A percentile compares a stretch with the other conserved stretches of the same genome.
phyloP scores from a whole-genome alignment of 2,113 vertebrate genomes.

The Gila orcuttii region DNA sequence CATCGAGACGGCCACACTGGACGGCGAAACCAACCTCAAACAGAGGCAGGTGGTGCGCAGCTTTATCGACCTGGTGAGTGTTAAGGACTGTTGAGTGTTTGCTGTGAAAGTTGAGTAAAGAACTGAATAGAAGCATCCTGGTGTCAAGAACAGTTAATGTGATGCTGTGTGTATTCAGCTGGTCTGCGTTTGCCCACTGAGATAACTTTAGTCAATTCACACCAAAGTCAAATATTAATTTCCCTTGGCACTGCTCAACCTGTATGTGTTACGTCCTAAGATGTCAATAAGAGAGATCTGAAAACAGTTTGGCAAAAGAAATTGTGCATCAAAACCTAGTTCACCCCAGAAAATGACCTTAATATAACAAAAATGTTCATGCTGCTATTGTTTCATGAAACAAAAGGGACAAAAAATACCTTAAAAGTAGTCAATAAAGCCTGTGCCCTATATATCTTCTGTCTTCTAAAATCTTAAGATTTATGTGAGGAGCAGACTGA shows the following conservation, averaged over 20 bases:
- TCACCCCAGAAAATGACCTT: neutral
- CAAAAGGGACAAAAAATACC: neutral
- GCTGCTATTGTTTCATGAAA: neutral
- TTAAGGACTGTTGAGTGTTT: neutral
- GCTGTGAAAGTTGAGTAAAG: neutral
- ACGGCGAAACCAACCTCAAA: constrained; percentile 97
- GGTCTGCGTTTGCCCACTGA: constrained; percentile 40
- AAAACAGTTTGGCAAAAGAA: neutral
- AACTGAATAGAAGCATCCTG: neutral
- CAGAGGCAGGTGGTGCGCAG: constrained; percentile 91
- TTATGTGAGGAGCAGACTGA: neutral
- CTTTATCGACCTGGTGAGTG: constrained; percentile 91
- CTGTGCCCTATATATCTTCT: neutral
- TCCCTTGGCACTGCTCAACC: neutral
- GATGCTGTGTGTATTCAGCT: constrained; percentile 56
- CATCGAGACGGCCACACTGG: constrained; percentile 96
- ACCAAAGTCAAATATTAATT: constrained; percentile 46
- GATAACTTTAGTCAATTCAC: constrained; percentile 44
- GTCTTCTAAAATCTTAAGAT: neutral
- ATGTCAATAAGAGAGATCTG: neutral
- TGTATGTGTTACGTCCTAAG: neutral
- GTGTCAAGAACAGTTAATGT: constrained; percentile 28
- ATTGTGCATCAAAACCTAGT: neutral
- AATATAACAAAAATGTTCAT: neutral
- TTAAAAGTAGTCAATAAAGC: neutral